Percentiles rank a stretch among this genome's conserved stretches.
Conservation (phyloP, 2,797 vertebrate genomes). For the Premnoplex brunnescens region DNA sequence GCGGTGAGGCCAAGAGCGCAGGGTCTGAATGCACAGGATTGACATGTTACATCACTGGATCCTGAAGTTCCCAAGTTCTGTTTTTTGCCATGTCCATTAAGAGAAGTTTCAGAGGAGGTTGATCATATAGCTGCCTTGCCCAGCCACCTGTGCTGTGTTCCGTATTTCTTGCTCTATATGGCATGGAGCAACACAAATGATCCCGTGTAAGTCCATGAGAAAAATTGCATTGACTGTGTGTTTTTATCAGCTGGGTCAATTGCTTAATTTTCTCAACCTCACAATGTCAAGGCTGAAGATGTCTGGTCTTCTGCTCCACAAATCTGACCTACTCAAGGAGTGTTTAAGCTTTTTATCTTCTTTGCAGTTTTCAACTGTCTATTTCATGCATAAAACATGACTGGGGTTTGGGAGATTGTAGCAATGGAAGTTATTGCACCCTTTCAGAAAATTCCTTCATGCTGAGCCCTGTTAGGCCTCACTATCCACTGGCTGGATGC, state of each 20-base stretch:
- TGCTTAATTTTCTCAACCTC: background rate
- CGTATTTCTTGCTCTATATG: background rate
- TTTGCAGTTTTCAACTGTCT: background rate
- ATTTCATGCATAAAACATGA: background rate
- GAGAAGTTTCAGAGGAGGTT: background rate
- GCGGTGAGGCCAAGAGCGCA: accelerated
- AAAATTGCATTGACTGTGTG: accelerated
- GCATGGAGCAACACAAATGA: background rate
- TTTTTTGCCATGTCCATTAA: background rate
- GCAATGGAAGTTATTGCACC: background rate
- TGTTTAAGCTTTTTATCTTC: background rate
- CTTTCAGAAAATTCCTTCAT: background rate
- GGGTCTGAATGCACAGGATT: background rate
- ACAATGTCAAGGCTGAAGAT: background rate
- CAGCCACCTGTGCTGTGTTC: background rate
- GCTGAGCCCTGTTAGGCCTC: background rate
- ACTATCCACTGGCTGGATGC: background rate
- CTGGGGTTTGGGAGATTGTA: background rate
- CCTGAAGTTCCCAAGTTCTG: background rate
- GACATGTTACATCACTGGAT: background rate
- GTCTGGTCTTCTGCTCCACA: background rate
- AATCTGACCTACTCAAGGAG: background rate
- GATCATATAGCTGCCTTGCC: background rate
- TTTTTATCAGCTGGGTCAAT: background rate
- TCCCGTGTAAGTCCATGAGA: background rate